phyloP scores from a whole-genome alignment of 1,140 invertebrate species.

The Rhagoletis pomonella region DNA sequence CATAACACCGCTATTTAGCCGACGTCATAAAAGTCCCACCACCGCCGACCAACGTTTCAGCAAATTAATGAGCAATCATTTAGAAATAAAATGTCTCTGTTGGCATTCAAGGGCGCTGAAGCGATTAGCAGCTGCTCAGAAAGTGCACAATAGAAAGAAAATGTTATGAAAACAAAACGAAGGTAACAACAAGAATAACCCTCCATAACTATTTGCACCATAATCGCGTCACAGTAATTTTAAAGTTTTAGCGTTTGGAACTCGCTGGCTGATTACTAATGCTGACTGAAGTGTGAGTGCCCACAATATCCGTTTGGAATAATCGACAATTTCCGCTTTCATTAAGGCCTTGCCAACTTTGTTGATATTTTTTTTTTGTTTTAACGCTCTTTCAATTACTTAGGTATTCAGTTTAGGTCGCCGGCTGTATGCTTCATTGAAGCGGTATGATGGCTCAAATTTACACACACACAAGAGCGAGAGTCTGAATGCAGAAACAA shows the following conservation, averaged over 20 bases:
- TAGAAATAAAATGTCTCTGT: not conserved
- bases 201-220: not conserved
- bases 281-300: not conserved
- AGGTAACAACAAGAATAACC: not conserved
- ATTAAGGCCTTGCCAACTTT: not conserved
- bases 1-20: not conserved
- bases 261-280: not conserved
- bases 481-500: too few relatives aligned
- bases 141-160: not conserved
- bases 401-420: not conserved
- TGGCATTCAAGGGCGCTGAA: constrained; percentile 14
- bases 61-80: constrained; percentile 42
- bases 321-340: constrained; percentile 8
- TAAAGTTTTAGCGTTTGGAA: constrained; percentile 4
- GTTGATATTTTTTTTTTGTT: not conserved
- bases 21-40: not conserved
- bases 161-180: not conserved
- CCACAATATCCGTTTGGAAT: constrained; percentile 21
- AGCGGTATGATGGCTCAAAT: not conserved
- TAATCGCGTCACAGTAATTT: not conserved
- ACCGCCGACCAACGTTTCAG: not conserved
- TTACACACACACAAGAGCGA: too few relatives aligned
- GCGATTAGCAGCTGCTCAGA: constrained; percentile 27
- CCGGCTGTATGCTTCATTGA: not conserved
- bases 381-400: constrained; percentile 5